A percentile compares a stretch with the other conserved stretches of the same genome.
phyloP scores from a whole-genome alignment of 2,113 vertebrate species.

The Piliocolobus tephrosceles region DNA sequence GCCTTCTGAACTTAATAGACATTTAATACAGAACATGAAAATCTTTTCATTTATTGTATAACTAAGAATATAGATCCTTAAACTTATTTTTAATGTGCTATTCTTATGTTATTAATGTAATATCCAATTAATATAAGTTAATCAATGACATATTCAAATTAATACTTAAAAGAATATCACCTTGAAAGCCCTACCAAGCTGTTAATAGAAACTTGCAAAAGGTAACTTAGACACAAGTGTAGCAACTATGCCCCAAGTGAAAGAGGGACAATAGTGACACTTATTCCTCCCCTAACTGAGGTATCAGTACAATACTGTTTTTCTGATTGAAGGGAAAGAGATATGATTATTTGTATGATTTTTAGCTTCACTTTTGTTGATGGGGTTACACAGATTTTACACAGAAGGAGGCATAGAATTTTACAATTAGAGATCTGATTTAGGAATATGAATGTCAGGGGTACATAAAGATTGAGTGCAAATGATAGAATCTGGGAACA shows the following conservation, averaged over 20 bases:
- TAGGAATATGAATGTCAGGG: slow-evolving; percentile 24
- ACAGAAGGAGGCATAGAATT: slow-evolving; percentile 1
- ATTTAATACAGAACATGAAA: not conserved
- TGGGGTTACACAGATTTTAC: not conserved
- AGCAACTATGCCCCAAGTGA: not conserved
- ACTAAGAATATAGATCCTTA: not conserved
- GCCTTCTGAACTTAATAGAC: not conserved
- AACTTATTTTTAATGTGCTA: not conserved
- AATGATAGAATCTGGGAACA: not conserved
- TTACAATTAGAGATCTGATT: slow-evolving; percentile 18
- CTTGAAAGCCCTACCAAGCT: not conserved
- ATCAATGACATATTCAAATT: not conserved
- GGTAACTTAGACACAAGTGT: not conserved
- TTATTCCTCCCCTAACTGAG: not conserved
- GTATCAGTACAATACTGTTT: not conserved
- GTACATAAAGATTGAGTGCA: not conserved
- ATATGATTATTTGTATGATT: slow-evolving; percentile 38
- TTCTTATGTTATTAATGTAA: not conserved
- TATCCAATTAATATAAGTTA: not conserved
- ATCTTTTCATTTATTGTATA: not conserved
- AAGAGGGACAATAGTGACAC: not conserved
- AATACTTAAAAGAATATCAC: not conserved
- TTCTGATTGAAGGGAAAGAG: not conserved
- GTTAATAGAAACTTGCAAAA: not conserved
- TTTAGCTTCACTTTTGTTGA: not conserved